Percentiles rank a stretch among this genome's conserved stretches.
phyloP scores from a whole-genome alignment of 2,113 vertebrate species.

The Grantiella picta region DNA sequence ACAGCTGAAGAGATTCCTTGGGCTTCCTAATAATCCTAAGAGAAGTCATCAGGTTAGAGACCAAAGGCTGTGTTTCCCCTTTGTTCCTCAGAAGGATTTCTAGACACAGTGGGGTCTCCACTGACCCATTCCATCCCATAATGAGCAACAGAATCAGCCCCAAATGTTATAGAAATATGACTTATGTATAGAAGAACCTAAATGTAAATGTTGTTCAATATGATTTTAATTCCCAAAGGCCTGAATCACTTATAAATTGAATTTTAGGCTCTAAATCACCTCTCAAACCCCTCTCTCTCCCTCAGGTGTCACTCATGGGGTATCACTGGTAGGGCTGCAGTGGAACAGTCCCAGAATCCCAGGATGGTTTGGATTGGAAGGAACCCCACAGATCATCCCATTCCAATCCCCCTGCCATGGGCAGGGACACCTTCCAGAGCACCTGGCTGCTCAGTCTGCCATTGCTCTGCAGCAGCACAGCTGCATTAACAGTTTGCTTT shows the following conservation, averaged over 20 bases:
- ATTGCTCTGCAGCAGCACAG: not conserved
- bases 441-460: not conserved
- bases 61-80: not conserved
- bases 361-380: not conserved
- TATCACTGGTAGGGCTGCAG: not conserved
- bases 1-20: not conserved
- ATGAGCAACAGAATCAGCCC: not conserved
- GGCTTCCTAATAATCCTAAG: not conserved
- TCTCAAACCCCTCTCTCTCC: not conserved
- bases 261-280: not conserved
- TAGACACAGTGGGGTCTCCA: not conserved
- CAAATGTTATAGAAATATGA: not conserved
- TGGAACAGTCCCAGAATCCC: not conserved
- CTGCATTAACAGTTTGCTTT: not conserved
- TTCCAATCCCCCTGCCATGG: not conserved
- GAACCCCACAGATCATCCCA: not conserved
- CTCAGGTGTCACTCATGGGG: accelerated
- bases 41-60: not conserved
- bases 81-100: not conserved
- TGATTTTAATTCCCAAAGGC: not conserved
- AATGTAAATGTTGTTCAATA: not conserved
- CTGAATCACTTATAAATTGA: not conserved
- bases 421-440: not conserved
- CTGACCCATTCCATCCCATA: not conserved
- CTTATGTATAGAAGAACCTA: not conserved